These are phyloP conservation scores for Schizaphis graminum DNA, from an alignment of 2,888 invertebrate species.

Conservation along the genomic window DNA sequence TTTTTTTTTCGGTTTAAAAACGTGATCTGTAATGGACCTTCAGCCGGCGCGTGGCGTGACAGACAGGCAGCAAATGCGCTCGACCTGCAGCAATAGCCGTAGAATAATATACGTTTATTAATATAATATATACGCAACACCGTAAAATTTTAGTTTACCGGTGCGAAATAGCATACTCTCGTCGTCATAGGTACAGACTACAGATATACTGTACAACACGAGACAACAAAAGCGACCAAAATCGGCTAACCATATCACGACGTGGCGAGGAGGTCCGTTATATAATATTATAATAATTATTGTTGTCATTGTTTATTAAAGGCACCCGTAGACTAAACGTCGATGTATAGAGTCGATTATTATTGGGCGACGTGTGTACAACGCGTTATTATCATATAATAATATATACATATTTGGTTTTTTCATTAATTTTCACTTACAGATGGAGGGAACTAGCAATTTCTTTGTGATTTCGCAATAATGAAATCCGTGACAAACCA, in stretches of 20 bases:
- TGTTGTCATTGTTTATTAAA: background rate
- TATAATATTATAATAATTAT: background rate
- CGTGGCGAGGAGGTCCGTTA: background rate
- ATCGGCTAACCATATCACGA: constrained; percentile 32
- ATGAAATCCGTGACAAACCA: background rate
- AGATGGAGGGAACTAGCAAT: background rate
- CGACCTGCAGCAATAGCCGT: constrained; percentile 43
- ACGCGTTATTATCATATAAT: background rate
- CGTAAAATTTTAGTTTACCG: constrained; percentile 55
- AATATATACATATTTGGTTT: background rate
- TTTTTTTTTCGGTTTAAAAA: constrained; percentile 24
- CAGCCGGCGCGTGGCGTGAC: constrained; percentile 23
- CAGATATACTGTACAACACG: background rate
- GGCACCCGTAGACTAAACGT: background rate
- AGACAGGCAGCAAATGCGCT: constrained; percentile 43
- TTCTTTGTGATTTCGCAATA: background rate
- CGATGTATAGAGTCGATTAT: background rate
- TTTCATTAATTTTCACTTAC: background rate
- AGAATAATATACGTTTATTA: constrained; percentile 6
- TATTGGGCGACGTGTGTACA: background rate
- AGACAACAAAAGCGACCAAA: constrained; percentile 15
- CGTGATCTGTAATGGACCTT: constrained; percentile 58
- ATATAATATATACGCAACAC: constrained; percentile 39
- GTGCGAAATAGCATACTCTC: background rate
- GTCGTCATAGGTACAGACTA: background rate